Evolutionary conservation across 2,797 vertebrate genomes (phyloP).

Genomic region (Novumbra hubbsi): DNA sequence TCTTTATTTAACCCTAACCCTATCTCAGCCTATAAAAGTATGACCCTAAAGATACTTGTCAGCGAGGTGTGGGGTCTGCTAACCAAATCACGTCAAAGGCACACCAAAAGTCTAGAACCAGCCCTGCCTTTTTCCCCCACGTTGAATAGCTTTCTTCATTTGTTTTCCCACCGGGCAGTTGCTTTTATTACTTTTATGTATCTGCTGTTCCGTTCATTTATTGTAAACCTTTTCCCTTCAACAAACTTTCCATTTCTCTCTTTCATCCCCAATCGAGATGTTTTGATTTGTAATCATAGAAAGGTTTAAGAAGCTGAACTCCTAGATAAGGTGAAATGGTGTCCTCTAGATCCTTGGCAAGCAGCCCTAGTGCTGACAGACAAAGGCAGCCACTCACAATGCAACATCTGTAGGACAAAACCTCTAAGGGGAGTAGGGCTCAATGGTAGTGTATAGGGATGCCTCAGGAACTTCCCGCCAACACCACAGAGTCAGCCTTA

Average conservation of each 20-base stretch:
- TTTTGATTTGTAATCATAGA: constrained; percentile 43
- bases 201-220: constrained; percentile 22
- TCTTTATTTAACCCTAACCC: no score
- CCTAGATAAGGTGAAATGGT: constrained; percentile 42
- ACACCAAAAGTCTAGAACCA: no score
- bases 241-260: constrained; percentile 13
- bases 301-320: constrained; percentile 28
- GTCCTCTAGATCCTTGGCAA: constrained; percentile 42
- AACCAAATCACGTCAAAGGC: no score
- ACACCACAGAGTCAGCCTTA: constrained; percentile 27
- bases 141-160: constrained; percentile 30
- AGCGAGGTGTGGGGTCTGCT: no score
- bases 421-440: constrained; percentile 34
- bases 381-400: constrained; percentile 52
- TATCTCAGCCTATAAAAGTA: no score
- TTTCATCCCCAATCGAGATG: constrained; percentile 37
- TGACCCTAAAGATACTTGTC: no score
- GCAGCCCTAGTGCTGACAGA: constrained; percentile 46
- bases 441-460: constrained; percentile 40
- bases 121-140: constrained; percentile 22
- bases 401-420: constrained; percentile 55
- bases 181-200: constrained; percentile 29
- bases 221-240: constrained; percentile 21
- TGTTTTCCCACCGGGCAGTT: constrained; percentile 28
- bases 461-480: constrained; percentile 37